Percentiles rank a stretch among this genome's conserved stretches.
Evolutionary conservation across 2,113 vertebrate genomes (phyloP).

Genomic region (Catagonus wagneri): DNA sequence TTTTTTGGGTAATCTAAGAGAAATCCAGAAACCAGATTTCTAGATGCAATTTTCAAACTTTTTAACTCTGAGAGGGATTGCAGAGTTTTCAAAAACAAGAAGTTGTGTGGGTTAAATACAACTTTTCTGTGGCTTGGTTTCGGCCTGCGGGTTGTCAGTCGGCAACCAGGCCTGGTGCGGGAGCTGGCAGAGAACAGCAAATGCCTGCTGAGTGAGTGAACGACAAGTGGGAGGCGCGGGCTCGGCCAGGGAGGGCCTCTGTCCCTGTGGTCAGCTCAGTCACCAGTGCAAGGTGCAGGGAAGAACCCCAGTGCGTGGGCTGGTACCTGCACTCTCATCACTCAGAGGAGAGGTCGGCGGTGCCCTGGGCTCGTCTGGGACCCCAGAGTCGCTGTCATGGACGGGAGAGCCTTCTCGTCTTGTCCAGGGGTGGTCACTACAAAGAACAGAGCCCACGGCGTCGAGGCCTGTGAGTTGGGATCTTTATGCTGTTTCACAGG

Average conservation of each 20-base stretch:
- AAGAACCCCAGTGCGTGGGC: no score
- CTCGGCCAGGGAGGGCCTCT: no score
- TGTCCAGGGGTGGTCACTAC: not conserved
- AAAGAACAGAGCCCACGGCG: not conserved
- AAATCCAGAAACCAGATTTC: slow-evolving; percentile 1
- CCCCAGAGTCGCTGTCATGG: not conserved
- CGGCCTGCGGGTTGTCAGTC: not conserved
- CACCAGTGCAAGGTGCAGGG: not conserved
- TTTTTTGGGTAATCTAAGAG: not conserved
- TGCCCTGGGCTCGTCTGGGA: not conserved
- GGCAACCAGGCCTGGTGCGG: not conserved
- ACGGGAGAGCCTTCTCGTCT: not conserved
- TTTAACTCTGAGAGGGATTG: not conserved
- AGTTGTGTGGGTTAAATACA: not conserved
- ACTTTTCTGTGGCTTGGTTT: not conserved
- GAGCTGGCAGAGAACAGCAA: not conserved
- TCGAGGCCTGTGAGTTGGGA: not conserved
- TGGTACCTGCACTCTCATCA: not conserved
- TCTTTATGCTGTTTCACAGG: not conserved
- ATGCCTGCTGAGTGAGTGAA: not conserved
- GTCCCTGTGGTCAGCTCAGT: not conserved
- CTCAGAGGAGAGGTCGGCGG: not conserved
- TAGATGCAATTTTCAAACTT: not conserved
- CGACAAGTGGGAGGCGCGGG: not conserved
- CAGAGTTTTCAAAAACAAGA: no score